phyloP scores from a whole-genome alignment of 2,113 vertebrate species.

The Hepsetus odoe region DNA sequence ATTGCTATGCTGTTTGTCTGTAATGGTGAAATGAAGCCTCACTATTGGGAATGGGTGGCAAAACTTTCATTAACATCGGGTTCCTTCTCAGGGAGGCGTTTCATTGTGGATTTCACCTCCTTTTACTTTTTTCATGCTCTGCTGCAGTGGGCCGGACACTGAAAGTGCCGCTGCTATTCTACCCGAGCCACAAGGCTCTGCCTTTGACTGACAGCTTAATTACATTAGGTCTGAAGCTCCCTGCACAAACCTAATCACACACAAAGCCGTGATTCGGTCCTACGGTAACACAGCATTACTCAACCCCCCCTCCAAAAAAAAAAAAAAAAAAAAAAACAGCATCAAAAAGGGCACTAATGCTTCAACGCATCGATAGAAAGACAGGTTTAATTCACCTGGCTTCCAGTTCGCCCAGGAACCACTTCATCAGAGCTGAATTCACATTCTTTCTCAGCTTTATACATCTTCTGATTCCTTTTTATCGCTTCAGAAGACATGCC shows the following conservation, averaged over 20 bases:
- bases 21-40: too few species aligned
- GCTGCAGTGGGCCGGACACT: neutral
- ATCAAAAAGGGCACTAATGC: neutral
- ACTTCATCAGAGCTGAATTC: constrained; percentile 23
- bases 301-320: neutral
- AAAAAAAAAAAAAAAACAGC: too few species aligned
- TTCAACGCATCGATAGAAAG: constrained; percentile 13
- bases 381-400: neutral
- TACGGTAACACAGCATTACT: constrained; percentile 28
- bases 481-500: too few species aligned
- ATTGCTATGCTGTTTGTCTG: too few species aligned
- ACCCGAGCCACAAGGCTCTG: neutral
- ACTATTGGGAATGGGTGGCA: too few species aligned
- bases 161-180: neutral
- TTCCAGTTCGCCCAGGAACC: constrained; percentile 1
- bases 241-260: constrained; percentile 44
- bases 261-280: constrained; percentile 18
- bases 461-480: neutral
- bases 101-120: neutral
- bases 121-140: neutral
- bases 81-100: neutral
- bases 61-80: neutral
- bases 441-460: neutral
- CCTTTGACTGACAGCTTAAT: constrained; percentile 54
- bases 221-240: constrained; percentile 29